These are phyloP conservation scores for Bujurquina vittata DNA, from an alignment of 2,113 vertebrate species.

Conservation along the genomic window DNA sequence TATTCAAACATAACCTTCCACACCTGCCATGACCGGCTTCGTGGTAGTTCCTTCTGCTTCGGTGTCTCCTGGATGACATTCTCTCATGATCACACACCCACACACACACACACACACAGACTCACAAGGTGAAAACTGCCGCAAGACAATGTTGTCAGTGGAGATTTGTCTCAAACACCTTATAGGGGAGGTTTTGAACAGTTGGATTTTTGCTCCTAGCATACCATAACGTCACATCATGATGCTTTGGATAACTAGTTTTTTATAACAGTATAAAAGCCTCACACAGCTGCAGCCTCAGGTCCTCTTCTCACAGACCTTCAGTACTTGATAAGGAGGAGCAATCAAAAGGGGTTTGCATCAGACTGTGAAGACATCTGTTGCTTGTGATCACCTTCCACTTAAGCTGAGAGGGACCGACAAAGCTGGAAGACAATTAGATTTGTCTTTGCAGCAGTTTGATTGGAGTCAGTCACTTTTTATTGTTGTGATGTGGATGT, in stretches of 20 bases:
- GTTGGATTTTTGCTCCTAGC: background rate
- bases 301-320: background rate
- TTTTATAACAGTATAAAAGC: background rate
- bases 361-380: background rate
- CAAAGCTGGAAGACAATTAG: background rate
- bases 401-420: background rate
- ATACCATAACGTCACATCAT: background rate
- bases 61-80: background rate
- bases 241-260: background rate
- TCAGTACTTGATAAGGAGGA: background rate
- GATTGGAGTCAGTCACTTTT: background rate
- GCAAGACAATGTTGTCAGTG: background rate
- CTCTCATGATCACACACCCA: background rate
- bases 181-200: background rate
- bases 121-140: background rate
- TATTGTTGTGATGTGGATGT: background rate
- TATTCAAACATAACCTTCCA: background rate
- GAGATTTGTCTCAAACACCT: background rate
- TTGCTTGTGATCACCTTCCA: background rate
- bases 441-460: background rate
- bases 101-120: background rate
- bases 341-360: background rate
- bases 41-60: background rate
- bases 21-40: no score
- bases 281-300: background rate